These are phyloP conservation scores for Dromaius novaehollandiae DNA, from an alignment of 2,113 vertebrate species.

Conservation along the genomic window DNA sequence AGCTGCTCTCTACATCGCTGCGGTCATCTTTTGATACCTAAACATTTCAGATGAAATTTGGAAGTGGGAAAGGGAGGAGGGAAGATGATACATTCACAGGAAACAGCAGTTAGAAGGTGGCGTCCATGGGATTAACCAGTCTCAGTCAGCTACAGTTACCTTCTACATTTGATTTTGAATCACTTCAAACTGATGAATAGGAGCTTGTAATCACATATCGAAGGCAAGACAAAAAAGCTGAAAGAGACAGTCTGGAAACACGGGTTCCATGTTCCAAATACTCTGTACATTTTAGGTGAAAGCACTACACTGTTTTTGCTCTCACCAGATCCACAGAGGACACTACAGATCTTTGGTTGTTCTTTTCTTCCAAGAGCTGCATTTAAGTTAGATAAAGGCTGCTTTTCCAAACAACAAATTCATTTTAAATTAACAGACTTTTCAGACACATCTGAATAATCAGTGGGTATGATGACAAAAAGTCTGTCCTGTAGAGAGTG, in stretches of 20 bases:
- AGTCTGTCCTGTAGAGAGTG: not conserved
- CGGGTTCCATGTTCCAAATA: not conserved
- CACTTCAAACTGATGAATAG: not conserved
- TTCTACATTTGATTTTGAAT: not conserved
- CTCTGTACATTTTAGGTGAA: not conserved
- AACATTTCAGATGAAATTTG: not conserved
- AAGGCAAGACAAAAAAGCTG: not conserved
- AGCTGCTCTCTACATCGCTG: slow-evolving; percentile 97
- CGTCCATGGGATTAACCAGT: not conserved
- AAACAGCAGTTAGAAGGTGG: not conserved
- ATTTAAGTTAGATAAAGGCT: not conserved
- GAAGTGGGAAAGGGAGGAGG: not conserved
- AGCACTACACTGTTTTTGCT: not conserved
- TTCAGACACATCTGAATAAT: not conserved
- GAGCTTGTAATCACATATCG: not conserved
- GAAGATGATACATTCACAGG: not conserved
- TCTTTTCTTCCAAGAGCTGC: not conserved
- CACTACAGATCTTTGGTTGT: not conserved
- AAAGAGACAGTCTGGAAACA: not conserved
- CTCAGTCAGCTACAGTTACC: not conserved
- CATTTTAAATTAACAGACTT: not conserved
- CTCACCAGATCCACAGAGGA: not conserved
- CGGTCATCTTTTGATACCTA: slow-evolving; percentile 95
- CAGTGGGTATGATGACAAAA: accelerated
- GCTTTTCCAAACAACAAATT: not conserved